These are phyloP conservation scores for Hypomecis atomaria DNA, from an alignment of 2,888 invertebrate genomes.

Conservation along the genomic window DNA sequence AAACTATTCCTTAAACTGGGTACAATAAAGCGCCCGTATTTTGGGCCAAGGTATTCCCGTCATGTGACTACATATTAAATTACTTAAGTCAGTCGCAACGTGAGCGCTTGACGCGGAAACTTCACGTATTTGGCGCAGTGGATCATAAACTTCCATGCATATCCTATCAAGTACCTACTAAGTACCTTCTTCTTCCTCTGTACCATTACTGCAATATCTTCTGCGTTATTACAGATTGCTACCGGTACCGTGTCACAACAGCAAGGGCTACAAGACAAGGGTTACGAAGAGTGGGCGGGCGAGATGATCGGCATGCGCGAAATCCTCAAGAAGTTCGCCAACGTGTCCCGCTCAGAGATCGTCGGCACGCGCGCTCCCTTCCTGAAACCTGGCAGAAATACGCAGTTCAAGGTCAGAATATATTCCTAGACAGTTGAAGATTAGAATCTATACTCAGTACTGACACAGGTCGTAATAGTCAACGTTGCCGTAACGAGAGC, in stretches of 20 bases:
- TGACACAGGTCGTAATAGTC: too few species aligned
- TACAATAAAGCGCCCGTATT: too few species aligned
- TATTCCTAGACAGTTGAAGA: background rate
- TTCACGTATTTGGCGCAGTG: too few species aligned
- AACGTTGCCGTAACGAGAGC: too few species aligned
- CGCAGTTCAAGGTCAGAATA: constrained; percentile 91
- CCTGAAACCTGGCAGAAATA: constrained; percentile 96
- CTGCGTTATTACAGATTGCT: constrained; percentile 70
- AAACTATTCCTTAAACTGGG: too few species aligned
- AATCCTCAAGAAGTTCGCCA: constrained; percentile 92
- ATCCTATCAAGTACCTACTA: background rate
- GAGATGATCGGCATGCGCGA: constrained; percentile 98
- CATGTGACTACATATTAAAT: too few species aligned
- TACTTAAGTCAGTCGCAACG: too few species aligned
- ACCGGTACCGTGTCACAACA: constrained; percentile 88
- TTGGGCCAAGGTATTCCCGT: too few species aligned
- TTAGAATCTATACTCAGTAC: too few species aligned
- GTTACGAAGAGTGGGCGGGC: constrained; percentile 96
- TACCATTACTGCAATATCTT: constrained; percentile 6
- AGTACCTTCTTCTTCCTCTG: background rate
- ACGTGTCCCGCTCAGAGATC: constrained; percentile 91
- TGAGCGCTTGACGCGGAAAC: too few species aligned
- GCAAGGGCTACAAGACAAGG: constrained; percentile 94
- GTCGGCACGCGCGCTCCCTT: constrained; percentile 95
- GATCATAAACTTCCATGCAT: background rate